phyloP scores from a whole-genome alignment of 2,888 invertebrate genomes.

The Yponomeuta cagnagella region DNA sequence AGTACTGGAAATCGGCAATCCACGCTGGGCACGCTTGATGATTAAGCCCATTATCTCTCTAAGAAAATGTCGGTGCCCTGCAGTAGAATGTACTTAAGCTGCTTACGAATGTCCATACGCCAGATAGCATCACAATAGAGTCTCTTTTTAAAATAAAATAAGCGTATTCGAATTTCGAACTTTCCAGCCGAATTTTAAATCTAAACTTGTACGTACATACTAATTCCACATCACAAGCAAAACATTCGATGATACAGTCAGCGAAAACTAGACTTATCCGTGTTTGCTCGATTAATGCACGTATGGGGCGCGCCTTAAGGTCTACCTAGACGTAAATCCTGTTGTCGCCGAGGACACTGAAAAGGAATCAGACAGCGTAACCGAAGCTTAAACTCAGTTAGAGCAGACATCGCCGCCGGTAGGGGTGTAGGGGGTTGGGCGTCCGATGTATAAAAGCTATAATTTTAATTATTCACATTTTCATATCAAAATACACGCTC shows the following conservation, averaged over 20 bases:
- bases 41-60: too few relatives aligned
- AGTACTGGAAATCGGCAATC: too few relatives aligned
- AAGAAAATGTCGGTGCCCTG: too few relatives aligned
- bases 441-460: slow-evolving; percentile 16
- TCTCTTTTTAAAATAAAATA: background rate
- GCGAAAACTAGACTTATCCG: background rate
- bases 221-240: background rate
- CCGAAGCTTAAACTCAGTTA: slow-evolving; percentile 13
- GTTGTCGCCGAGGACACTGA: background rate
- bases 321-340: background rate
- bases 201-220: background rate
- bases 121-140: background rate
- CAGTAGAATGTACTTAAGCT: too few relatives aligned
- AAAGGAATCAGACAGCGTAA: slow-evolving; percentile 13
- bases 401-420: slow-evolving; percentile 7
- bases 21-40: too few relatives aligned
- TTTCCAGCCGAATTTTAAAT: background rate
- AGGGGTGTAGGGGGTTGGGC: slow-evolving; percentile 4
- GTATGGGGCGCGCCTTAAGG: background rate
- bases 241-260: slow-evolving; percentile 7
- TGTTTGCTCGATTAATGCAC: background rate
- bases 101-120: too few relatives aligned
- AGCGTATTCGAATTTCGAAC: background rate
- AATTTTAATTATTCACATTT: slow-evolving; percentile 17
- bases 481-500: slow-evolving; percentile 15